Evolutionary conservation across 2,797 vertebrate genomes (phyloP), one percentile per base, ranked within the genome.

Genomic region (Lithobates pipiens): DNA sequence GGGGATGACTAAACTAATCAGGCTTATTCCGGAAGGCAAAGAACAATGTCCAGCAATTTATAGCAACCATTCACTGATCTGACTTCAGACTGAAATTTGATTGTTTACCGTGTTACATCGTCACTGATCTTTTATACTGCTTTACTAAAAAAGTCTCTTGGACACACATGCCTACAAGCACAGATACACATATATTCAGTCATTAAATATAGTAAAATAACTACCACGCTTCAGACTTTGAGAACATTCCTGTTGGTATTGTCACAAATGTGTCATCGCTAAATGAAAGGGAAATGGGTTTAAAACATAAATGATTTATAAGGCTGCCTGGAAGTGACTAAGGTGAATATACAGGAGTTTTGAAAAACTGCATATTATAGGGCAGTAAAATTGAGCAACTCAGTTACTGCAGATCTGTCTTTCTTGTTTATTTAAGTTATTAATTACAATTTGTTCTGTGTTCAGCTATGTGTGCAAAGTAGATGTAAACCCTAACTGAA

Each of bases 261-360:
- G 36, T 63, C 83, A 78, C 25, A 32, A 44, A 77, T 84, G 74
- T 69, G 44, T 84, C 81, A 76, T 67, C 63, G 5, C 11, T 67
- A 72, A 25, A 57, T 65, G 72, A 67, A 63, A 73, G 36, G 29
- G 34, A 34, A 73, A 69, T 6, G 39, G 11, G 46, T 42, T 34
- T 69, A 65, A 39, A 57, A 57, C 6, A 77, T 18, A 42, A 71
- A 84, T 71, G 46, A 77, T 61, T 77, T 77, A 61, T 27, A 67
- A 46, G 27, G 16, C 10, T 71, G 32, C 34, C 74, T 57, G 82
- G 75, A 84, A 84, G 63, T 76, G 81, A 83, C 50, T 69, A 32
- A n/a, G 29, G 65, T 76, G 21, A 80, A 68, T 25, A 71, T 68
- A 71, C 63, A 69, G 39, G 44, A 25, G 44, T 70, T 27, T 42